These are phyloP conservation scores for Mobula birostris DNA, from an alignment of 2,113 vertebrate species.

Conservation along the genomic window DNA sequence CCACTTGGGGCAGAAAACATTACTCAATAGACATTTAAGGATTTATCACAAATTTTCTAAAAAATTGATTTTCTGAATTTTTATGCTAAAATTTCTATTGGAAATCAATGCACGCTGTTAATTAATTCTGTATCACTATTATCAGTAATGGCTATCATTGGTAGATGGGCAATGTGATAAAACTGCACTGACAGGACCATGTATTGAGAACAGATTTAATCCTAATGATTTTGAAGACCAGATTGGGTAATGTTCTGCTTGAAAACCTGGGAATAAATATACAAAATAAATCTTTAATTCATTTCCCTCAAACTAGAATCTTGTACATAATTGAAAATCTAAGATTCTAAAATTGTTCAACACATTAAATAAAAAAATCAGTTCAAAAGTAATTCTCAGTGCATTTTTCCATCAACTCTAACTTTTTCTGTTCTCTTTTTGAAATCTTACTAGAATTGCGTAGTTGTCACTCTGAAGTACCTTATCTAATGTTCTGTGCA, in stretches of 20 bases:
- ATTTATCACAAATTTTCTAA: slow-evolving; percentile 38
- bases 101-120: slow-evolving; percentile 52
- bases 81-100: slow-evolving; percentile 47
- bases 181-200: neutral
- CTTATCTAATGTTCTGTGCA: neutral
- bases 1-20: slow-evolving; percentile 43
- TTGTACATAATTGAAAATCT: neutral
- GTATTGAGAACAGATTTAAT: neutral
- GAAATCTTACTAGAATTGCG: neutral
- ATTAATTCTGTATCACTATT: neutral
- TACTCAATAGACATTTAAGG: slow-evolving; percentile 42
- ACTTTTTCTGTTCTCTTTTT: neutral
- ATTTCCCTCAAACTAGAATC: neutral
- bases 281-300: neutral
- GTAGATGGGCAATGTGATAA: slow-evolving; percentile 6
- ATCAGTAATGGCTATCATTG: neutral
- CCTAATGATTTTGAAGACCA: neutral
- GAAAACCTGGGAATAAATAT: neutral
- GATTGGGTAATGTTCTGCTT: neutral
- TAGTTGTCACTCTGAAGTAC: neutral
- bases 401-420: neutral
- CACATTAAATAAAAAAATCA: neutral
- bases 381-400: neutral
- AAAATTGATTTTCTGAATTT: slow-evolving; percentile 43
- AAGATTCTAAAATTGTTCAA: slow-evolving; percentile 7